A percentile compares a stretch with the other conserved stretches of the same genome.
Conservation (phyloP, 2,113 vertebrate species). For the Megaceryle torquata region DNA sequence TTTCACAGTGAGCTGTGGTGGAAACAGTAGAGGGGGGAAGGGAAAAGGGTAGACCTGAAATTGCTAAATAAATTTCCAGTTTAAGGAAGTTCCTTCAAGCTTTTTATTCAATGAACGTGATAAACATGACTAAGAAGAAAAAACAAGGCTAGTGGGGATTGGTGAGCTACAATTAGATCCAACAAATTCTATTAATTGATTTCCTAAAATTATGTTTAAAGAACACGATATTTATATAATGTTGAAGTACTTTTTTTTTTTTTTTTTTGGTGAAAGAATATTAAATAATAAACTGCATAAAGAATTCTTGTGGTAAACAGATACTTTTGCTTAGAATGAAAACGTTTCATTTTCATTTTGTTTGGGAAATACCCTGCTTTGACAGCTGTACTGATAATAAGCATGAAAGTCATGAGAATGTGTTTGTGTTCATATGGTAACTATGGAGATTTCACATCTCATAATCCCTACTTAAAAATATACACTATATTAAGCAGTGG, state of each 20-base stretch:
- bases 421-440: not conserved
- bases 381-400: not conserved
- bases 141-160: not conserved
- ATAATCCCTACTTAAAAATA: not conserved
- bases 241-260: not conserved
- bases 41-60: not conserved
- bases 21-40: not conserved
- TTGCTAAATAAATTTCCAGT: not conserved
- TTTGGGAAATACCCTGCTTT: conserved; percentile 19
- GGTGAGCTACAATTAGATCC: not conserved
- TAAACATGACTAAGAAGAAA: not conserved
- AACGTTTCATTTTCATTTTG: conserved; percentile 13
- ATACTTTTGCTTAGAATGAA: not conserved
- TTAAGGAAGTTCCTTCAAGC: not conserved
- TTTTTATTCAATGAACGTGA: conserved; percentile 5
- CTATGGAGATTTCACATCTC: not conserved
- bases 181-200: conserved; percentile 16
- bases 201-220: conserved; percentile 1
- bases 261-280: not conserved
- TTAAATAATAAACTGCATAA: conserved; percentile 1
- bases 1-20: conserved; percentile 8
- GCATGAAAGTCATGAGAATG: conserved; percentile 36
- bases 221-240: not conserved
- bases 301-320: not conserved
- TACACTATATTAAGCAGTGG: not conserved